phyloP scores from a whole-genome alignment of 2,113 vertebrate species.

The Limnothrissa miodon region DNA sequence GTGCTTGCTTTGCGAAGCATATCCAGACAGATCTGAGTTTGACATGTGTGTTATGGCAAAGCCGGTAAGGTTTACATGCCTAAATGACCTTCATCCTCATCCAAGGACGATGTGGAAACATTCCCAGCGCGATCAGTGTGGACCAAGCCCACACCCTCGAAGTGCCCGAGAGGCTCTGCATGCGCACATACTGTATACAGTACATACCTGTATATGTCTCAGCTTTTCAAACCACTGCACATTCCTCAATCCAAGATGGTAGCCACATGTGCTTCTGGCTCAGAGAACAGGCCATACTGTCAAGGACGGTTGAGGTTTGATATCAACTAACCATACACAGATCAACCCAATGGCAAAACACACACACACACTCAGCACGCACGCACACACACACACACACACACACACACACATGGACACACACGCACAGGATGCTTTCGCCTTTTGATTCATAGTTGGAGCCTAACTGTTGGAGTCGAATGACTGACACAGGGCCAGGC shows the following conservation, averaged over 20 bases:
- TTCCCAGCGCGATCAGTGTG: not conserved
- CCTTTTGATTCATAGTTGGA: not conserved
- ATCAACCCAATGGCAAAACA: not conserved
- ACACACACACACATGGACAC: too few species aligned
- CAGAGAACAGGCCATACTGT: not conserved
- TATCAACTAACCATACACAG: not conserved
- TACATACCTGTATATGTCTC: not conserved
- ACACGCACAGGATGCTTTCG: not conserved
- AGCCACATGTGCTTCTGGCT: slow-evolving; percentile 3
- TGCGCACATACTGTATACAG: not conserved
- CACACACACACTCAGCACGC: not conserved
- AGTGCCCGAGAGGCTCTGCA: not conserved
- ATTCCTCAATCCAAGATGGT: slow-evolving; percentile 4
- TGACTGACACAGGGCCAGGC: not conserved
- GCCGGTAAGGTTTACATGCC: not conserved
- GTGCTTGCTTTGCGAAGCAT: not conserved
- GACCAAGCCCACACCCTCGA: not conserved
- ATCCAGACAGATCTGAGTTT: not conserved
- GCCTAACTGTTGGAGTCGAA: not conserved
- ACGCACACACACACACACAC: too few species aligned
- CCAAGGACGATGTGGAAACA: not conserved
- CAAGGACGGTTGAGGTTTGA: not conserved
- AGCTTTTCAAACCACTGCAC: not conserved
- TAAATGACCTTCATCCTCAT: not conserved
- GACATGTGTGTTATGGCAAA: not conserved